Base-by-base conservation (phyloP, 2,888 invertebrate genomes). In the Orgyia antiqua region DNA sequence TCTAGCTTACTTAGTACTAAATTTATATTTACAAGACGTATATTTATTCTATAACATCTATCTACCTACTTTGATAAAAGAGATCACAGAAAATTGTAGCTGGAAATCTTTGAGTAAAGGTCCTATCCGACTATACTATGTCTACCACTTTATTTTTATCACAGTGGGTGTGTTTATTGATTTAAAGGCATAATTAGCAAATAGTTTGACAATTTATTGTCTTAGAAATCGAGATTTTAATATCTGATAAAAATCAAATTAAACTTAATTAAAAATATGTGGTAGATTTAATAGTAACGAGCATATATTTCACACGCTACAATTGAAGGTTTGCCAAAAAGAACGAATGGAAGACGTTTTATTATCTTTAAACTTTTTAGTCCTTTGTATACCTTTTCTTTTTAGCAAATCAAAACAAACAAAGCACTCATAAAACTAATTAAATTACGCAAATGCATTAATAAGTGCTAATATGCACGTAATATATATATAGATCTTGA, bases 51-150 rank as follows among this genome's bases (percentile, higher is more conserved):
- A 74, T 76, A 75, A 72, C 69, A 75, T 77, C 75, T 76, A 78
- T 65, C 45, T 54, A 73, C 73, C 71, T 71, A 76, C 68, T 78
- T 76, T 75, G 79, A 80, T 84, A 78, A 76, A 77, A 87, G 87
- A 87, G 87, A 87, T 87, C 87, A 87, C 87, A 87, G 87, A 87
- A 86, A 87, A 87, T 86, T 84, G 87, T 87, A 87, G 87, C 87
- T 86, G 86, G 84, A 86, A 87, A 86, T 83, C 76, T 82, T 82
- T 71, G 77, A 78, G 78, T 83, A 74, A 75, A 74, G 71, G 68
- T 67, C 70, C 79, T 82, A 80, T 72, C 75, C 68, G 75, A 47
- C 40, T 47, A 45, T 35, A 15, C 15, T 15, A 67, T 64, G 62
- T 79, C 76, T 83, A 83, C 84, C 84, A 84, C 83, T 76, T 78